Conservation (phyloP, 2,888 invertebrate species). For the Lathronympha strigana region DNA sequence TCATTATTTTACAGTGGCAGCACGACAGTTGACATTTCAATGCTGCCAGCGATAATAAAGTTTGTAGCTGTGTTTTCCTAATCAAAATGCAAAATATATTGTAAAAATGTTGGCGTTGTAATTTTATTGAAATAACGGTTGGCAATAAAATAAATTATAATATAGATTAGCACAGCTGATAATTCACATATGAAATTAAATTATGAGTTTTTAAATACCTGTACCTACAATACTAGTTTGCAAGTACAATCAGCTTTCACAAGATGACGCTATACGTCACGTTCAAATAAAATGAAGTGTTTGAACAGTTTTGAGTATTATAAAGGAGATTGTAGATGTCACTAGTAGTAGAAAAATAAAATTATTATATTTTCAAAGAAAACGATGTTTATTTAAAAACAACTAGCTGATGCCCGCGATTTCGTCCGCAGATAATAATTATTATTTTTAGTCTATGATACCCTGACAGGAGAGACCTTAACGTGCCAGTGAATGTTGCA, state of each 20-base stretch:
- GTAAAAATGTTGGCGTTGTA: neutral
- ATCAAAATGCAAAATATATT: neutral
- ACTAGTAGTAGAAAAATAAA: slow-evolving; percentile 3
- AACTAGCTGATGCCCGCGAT: too few species aligned
- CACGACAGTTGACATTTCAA: slow-evolving; percentile 54
- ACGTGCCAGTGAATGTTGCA: too few species aligned
- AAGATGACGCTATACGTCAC: slow-evolving; percentile 7
- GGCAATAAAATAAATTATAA: neutral
- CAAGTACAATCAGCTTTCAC: neutral
- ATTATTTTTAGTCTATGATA: too few species aligned
- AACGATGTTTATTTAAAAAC: neutral
- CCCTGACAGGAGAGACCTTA: too few species aligned
- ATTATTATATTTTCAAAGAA: neutral
- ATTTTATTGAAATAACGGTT: neutral
- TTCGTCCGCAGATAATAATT: too few species aligned
- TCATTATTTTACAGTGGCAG: slow-evolving; percentile 34
- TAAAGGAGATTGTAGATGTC: slow-evolving; percentile 23
- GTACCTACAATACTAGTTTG: neutral
- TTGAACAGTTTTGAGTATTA: neutral
- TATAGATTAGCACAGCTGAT: too few species aligned
- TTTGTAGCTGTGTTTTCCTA: slow-evolving; percentile 34
- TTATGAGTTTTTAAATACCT: too few species aligned
- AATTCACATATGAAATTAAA: too few species aligned
- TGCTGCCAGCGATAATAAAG: slow-evolving; percentile 45
- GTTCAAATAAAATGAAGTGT: neutral